These are phyloP conservation scores for Drosophila santomea DNA, from an alignment of 1,140 invertebrate genomes.

Conservation along the genomic window DNA sequence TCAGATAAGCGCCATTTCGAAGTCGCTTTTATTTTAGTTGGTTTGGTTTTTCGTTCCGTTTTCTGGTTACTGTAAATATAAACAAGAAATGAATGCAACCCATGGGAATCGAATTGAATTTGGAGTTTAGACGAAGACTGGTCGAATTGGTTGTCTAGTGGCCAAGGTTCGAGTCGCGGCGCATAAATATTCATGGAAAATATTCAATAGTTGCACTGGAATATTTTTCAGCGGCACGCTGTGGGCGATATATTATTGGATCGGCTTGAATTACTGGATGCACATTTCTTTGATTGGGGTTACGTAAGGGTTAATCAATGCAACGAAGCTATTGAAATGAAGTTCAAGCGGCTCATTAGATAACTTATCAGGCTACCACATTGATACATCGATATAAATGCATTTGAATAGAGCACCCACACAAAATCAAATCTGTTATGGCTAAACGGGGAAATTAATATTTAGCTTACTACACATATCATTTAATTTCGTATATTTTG, in stretches of 20 bases:
- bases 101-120: slow-evolving; percentile 47
- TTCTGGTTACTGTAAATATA: slow-evolving; percentile 62
- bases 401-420: neutral
- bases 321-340: slow-evolving; percentile 4
- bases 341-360: slow-evolving; percentile 7
- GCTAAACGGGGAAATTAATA: neutral
- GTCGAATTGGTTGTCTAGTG: slow-evolving; percentile 23
- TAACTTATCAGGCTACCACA: neutral
- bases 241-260: slow-evolving; percentile 30
- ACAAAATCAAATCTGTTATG: neutral
- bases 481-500: neutral
- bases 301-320: slow-evolving; percentile 30
- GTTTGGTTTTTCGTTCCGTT: slow-evolving; percentile 16
- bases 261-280: slow-evolving; percentile 10
- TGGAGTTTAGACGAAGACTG: slow-evolving; percentile 34
- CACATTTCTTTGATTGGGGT: slow-evolving; percentile 24
- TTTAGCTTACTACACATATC: no score
- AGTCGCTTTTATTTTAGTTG: slow-evolving; percentile 19
- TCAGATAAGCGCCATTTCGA: slow-evolving; percentile 64
- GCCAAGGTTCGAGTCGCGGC: slow-evolving; percentile 27
- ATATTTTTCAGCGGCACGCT: slow-evolving; percentile 4
- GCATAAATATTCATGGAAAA: slow-evolving; percentile 40
- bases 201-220: neutral
- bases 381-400: neutral
- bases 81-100: slow-evolving; percentile 51